phyloP scores from a whole-genome alignment of 2,888 invertebrate genomes.

The Malachius bipustulatus region DNA sequence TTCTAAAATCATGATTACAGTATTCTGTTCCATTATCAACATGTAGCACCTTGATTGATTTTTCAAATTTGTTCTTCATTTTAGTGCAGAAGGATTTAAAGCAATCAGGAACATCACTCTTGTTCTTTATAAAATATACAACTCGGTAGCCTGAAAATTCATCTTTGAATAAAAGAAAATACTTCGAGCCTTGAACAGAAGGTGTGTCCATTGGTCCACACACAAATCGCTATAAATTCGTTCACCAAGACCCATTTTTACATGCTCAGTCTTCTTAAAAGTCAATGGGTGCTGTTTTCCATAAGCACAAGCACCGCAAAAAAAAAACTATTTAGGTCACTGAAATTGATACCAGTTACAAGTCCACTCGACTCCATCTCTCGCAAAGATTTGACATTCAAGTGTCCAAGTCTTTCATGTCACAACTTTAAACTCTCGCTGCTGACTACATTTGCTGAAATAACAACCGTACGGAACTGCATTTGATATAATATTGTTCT shows the following conservation, averaged over 20 bases:
- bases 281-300: conserved; percentile 16
- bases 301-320: conserved; percentile 17
- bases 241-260: conserved; percentile 13
- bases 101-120: conserved; percentile 13
- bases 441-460: background rate
- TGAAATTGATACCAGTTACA: conserved; percentile 6
- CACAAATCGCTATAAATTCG: conserved; percentile 15
- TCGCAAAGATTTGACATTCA: conserved; percentile 9
- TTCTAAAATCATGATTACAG: conserved; percentile 10
- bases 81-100: conserved; percentile 11
- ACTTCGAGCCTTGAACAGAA: conserved; percentile 14
- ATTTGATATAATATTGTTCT: background rate
- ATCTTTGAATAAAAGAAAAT: conserved; percentile 16
- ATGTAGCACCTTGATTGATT: conserved; percentile 13
- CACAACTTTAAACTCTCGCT: conserved; percentile 2
- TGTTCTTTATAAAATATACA: conserved; percentile 15
- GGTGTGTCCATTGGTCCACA: conserved; percentile 14
- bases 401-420: conserved; percentile 4
- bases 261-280: conserved; percentile 10
- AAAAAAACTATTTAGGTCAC: conserved; percentile 12
- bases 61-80: conserved; percentile 14
- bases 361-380: conserved; percentile 10
- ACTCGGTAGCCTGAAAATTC: conserved; percentile 11
- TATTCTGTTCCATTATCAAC: conserved; percentile 15
- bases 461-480: background rate